These are phyloP conservation scores for Genyomyrus donnyi DNA, from an alignment of 2,113 vertebrate species.

Conservation along the genomic window DNA sequence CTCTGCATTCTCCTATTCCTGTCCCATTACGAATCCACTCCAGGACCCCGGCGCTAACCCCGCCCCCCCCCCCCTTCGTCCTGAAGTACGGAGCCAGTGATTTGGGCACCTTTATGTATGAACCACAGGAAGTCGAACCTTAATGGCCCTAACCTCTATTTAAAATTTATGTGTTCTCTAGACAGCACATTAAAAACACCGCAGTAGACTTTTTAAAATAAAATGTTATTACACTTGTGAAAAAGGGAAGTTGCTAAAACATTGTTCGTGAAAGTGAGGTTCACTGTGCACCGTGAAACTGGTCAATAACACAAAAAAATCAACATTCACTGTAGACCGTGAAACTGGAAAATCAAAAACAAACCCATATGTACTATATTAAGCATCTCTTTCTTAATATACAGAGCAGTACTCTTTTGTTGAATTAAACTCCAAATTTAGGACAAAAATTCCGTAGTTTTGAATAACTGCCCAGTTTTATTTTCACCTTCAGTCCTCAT, in stretches of 20 bases:
- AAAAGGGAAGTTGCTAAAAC: background rate
- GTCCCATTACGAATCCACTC: background rate
- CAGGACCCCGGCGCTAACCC: background rate
- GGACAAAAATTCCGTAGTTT: background rate
- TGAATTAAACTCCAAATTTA: background rate
- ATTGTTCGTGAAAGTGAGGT: background rate
- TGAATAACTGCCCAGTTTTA: background rate
- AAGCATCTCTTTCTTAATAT: background rate
- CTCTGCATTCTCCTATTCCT: background rate
- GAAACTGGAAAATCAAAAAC: background rate
- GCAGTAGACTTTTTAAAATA: background rate
- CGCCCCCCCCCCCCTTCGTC: background rate
- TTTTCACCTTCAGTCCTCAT: background rate
- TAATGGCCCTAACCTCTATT: constrained; percentile 11
- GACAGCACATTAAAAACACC: constrained; percentile 11
- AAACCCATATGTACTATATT: background rate
- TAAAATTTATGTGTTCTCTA: constrained; percentile 18
- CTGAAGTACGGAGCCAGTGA: background rate
- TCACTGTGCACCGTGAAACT: background rate
- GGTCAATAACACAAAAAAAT: background rate
- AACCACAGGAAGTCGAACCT: constrained; percentile 8
- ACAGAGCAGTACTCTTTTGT: background rate
- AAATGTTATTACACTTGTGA: constrained; percentile 7
- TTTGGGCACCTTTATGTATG: background rate
- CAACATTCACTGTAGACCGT: background rate